Conservation (phyloP, 1,140 invertebrate genomes). For the Hycleus phaleratus region DNA sequence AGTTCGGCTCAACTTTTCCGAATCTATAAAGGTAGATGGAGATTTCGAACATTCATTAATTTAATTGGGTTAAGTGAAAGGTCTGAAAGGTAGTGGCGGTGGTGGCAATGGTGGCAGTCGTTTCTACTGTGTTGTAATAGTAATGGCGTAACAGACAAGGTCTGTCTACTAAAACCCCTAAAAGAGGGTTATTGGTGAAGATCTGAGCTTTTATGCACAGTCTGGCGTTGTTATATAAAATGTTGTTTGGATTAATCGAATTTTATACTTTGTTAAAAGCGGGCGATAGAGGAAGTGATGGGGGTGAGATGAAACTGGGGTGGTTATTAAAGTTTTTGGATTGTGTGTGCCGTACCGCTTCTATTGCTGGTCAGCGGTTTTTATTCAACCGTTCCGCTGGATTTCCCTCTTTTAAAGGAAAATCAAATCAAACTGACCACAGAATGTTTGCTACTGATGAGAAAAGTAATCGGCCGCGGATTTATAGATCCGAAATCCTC, state of each 20-base stretch:
- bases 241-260: slow-evolving; percentile 30
- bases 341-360: too few species aligned
- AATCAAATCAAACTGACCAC: slow-evolving; percentile 22
- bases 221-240: slow-evolving; percentile 19
- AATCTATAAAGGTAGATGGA: slow-evolving; percentile 24
- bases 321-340: too few species aligned
- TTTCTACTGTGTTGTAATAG: too few species aligned
- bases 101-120: too few species aligned
- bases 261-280: slow-evolving; percentile 31
- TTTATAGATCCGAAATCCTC: slow-evolving; percentile 2
- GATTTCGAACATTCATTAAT: slow-evolving; percentile 28
- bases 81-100: slow-evolving; percentile 13
- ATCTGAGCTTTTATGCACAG: slow-evolving; percentile 26
- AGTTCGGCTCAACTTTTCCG: slow-evolving; percentile 11
- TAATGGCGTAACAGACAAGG: slow-evolving; percentile 5
- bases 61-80: slow-evolving; percentile 30
- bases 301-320: too few species aligned
- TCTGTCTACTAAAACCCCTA: background rate
- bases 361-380: slow-evolving; percentile 24
- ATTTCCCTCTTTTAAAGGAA: slow-evolving; percentile 19
- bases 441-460: slow-evolving; percentile 22
- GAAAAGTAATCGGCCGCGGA: slow-evolving; percentile 21
- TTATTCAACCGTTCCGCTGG: background rate
- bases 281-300: background rate
- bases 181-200: slow-evolving; percentile 22